Evolutionary conservation across 1,140 invertebrate species (phyloP).

Genomic region (Plectrocnemia conspersa): DNA sequence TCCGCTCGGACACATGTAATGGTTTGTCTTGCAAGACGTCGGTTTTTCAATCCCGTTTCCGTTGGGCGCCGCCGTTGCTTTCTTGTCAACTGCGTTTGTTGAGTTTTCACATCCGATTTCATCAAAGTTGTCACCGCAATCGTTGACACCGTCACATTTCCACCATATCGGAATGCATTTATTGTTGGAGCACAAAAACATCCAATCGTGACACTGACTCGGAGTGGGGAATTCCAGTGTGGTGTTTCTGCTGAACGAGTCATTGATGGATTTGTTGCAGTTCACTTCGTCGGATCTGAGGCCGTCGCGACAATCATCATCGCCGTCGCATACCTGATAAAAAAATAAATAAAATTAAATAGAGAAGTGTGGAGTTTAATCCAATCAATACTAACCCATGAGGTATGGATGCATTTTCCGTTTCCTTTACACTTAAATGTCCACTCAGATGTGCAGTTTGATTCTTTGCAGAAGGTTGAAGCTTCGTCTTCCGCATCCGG

Average conservation of each 20-base stretch:
- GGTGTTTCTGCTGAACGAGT: slow-evolving; percentile 37
- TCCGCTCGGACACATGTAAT: slow-evolving; percentile 32
- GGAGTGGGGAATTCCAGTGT: slow-evolving; percentile 39
- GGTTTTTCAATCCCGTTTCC: slow-evolving; percentile 35
- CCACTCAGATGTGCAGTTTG: slow-evolving; percentile 48
- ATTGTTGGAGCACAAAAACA: slow-evolving; percentile 67
- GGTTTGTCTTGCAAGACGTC: slow-evolving; percentile 28
- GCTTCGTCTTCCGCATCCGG: slow-evolving; percentile 66
- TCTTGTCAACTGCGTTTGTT: slow-evolving; percentile 40
- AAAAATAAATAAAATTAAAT: slow-evolving; percentile 3
- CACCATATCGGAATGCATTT: slow-evolving; percentile 84
- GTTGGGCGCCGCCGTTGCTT: slow-evolving; percentile 37
- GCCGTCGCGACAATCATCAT: slow-evolving; percentile 60
- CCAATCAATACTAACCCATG: slow-evolving; percentile 46
- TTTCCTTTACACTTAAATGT: slow-evolving; percentile 52
- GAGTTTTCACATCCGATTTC: slow-evolving; percentile 60
- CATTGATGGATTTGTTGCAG: slow-evolving; percentile 52
- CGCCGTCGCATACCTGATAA: slow-evolving; percentile 63
- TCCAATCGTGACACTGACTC: slow-evolving; percentile 65
- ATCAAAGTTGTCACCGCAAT: slow-evolving; percentile 76
- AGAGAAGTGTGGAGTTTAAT: not conserved
- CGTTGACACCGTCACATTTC: slow-evolving; percentile 60
- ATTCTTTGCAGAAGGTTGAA: slow-evolving; percentile 47
- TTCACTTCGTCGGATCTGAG: slow-evolving; percentile 68
- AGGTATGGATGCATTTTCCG: slow-evolving; percentile 56